A percentile compares a stretch with the other conserved stretches of the same genome.
Conservation (phyloP, 1,140 invertebrate genomes). For the Odontomachus brunneus region DNA sequence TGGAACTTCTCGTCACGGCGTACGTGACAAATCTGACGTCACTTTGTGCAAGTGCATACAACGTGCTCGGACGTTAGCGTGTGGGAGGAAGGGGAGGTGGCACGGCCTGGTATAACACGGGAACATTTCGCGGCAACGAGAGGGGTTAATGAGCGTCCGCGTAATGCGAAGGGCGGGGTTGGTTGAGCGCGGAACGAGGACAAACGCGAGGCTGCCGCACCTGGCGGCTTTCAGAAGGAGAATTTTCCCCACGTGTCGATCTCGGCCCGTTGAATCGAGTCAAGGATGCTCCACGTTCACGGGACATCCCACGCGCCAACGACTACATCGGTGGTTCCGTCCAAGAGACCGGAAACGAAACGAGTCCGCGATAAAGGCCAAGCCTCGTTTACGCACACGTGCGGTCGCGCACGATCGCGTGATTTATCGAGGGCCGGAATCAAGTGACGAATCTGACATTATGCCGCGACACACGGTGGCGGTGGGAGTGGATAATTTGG, state of each 20-base stretch:
- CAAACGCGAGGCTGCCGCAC: not conserved
- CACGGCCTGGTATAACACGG: constrained; percentile 21
- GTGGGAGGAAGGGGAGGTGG: too few relatives aligned
- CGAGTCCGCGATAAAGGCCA: not conserved
- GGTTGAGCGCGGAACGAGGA: constrained; percentile 2
- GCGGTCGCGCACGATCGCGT: constrained; percentile 4
- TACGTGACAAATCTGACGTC: constrained; percentile 72
- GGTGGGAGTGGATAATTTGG: constrained; percentile 71
- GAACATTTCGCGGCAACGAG: constrained; percentile 60
- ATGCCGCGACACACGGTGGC: constrained; percentile 5
- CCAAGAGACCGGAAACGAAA: not conserved
- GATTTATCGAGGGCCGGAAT: constrained; percentile 35
- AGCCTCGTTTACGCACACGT: constrained; percentile 47
- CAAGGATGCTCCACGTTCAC: not conserved
- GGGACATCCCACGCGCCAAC: too few relatives aligned
- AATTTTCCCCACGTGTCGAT: not conserved
- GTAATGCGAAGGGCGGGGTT: constrained; percentile 31
- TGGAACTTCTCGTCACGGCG: constrained; percentile 59
- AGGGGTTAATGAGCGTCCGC: constrained; percentile 64
- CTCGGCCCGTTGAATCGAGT: not conserved
- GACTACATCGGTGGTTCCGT: not conserved
- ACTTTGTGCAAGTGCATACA: constrained; percentile 53
- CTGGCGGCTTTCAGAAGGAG: not conserved
- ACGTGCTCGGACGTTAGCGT: not conserved
- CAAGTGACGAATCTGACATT: constrained; percentile 58